These are phyloP conservation scores for Pyrrhura leucotis DNA, from an alignment of 2,797 vertebrate species.

Conservation along the genomic window DNA sequence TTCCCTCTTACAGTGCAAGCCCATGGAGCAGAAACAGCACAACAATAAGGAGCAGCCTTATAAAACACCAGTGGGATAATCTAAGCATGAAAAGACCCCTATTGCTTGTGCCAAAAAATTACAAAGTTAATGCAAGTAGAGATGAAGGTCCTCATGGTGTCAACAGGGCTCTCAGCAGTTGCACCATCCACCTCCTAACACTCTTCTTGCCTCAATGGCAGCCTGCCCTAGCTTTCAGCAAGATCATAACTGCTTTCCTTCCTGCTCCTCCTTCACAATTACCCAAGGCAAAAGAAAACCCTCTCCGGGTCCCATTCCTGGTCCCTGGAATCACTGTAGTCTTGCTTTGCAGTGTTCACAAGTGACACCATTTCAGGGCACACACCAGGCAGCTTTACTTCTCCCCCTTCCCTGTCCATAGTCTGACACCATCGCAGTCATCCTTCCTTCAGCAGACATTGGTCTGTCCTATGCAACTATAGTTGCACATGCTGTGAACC, in stretches of 20 bases:
- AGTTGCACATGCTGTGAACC: neutral
- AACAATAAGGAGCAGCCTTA: neutral
- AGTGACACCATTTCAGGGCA: neutral
- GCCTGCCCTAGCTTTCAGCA: neutral
- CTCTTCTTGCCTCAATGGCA: neutral
- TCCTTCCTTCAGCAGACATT: neutral
- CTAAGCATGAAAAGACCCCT: neutral
- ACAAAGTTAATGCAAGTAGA: neutral
- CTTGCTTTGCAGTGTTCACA: neutral
- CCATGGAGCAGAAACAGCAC: neutral
- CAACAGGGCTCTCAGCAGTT: neutral
- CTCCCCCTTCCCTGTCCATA: neutral
- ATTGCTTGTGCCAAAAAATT: neutral
- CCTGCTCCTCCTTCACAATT: neutral
- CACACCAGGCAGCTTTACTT: neutral
- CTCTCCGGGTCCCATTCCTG: neutral
- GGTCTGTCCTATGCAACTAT: neutral
- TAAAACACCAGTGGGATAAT: neutral
- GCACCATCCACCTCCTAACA: neutral
- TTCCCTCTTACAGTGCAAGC: neutral
- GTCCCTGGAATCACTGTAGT: neutral
- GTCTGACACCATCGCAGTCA: neutral
- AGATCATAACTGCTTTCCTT: neutral
- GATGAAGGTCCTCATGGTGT: neutral
- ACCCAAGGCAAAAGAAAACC: fast-evolving